Percentiles rank a stretch among this genome's conserved stretches.
Evolutionary conservation across 2,113 vertebrate species (phyloP).

Genomic region (Hippolais icterina): DNA sequence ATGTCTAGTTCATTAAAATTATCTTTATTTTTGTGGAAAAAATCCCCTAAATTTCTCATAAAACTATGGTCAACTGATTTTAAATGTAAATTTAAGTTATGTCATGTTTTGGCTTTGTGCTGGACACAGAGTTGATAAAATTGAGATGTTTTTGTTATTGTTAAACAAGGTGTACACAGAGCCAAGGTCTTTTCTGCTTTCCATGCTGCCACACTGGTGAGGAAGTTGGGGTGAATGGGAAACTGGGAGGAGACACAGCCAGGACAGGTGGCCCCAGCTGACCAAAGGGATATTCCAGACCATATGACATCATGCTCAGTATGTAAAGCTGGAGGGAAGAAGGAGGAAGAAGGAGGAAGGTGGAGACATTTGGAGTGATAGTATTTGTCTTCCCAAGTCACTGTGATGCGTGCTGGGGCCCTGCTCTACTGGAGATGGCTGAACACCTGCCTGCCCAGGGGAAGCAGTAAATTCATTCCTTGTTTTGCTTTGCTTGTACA

Average conservation of each 20-base stretch:
- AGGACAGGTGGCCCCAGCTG: not conserved
- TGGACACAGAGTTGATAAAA: not conserved
- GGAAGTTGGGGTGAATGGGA: not conserved
- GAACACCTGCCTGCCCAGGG: not conserved
- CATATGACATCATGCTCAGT: not conserved
- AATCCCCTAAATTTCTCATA: not conserved
- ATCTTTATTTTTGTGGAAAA: not conserved
- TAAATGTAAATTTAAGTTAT: not conserved
- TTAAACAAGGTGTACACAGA: not conserved
- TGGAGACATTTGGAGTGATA: rapidly evolving
- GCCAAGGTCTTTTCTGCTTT: not conserved
- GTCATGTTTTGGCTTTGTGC: not conserved
- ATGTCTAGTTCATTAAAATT: not conserved
- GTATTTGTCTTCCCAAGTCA: not conserved
- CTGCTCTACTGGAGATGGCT: not conserved
- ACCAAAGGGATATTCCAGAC: not conserved
- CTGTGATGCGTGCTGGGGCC: rapidly evolving
- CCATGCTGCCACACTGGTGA: not conserved
- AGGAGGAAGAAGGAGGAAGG: not conserved
- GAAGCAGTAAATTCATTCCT: not conserved
- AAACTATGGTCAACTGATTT: not conserved
- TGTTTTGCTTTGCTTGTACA: not conserved
- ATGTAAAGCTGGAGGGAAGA: not conserved
- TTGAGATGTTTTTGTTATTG: not conserved
- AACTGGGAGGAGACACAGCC: not conserved